Evolutionary conservation across 2,113 vertebrate species (phyloP).

Genomic region (Vulpes lagopus): DNA sequence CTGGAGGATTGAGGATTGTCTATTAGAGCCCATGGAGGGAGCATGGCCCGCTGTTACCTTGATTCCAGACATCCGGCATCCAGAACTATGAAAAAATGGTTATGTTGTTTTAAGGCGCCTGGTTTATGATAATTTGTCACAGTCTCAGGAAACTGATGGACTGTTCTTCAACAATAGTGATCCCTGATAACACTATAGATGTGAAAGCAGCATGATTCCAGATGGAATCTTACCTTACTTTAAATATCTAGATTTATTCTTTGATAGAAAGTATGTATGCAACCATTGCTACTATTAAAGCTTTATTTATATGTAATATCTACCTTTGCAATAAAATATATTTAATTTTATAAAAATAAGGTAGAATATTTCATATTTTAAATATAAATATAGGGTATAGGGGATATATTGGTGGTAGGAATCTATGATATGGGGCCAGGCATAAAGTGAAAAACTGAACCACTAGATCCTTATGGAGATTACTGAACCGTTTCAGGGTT

Average conservation of each 20-base stretch:
- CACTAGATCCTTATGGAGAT: background rate
- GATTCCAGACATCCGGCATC: background rate
- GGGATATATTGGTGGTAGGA: too few species aligned
- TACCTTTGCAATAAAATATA: background rate
- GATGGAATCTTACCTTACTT: background rate
- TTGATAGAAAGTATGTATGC: background rate
- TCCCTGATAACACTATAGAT: background rate
- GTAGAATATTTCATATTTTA: too few species aligned
- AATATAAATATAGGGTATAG: too few species aligned
- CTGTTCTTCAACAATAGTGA: background rate
- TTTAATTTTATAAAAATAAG: background rate
- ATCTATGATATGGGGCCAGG: background rate
- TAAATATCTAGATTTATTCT: background rate
- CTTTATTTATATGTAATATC: background rate
- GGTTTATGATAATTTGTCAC: background rate
- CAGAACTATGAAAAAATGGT: background rate
- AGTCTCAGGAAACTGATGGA: background rate
- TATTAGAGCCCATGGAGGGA: too few species aligned
- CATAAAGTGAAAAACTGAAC: background rate
- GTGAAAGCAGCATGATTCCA: background rate
- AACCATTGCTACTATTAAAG: background rate
- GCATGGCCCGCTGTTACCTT: too few species aligned
- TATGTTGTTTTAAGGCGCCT: background rate
- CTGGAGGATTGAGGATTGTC: background rate
- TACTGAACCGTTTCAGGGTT: rapidly evolving